Percentiles rank a stretch among this genome's conserved stretches.
Evolutionary conservation across 2,797 vertebrate genomes (phyloP).

Genomic region (Rallus crepitans): DNA sequence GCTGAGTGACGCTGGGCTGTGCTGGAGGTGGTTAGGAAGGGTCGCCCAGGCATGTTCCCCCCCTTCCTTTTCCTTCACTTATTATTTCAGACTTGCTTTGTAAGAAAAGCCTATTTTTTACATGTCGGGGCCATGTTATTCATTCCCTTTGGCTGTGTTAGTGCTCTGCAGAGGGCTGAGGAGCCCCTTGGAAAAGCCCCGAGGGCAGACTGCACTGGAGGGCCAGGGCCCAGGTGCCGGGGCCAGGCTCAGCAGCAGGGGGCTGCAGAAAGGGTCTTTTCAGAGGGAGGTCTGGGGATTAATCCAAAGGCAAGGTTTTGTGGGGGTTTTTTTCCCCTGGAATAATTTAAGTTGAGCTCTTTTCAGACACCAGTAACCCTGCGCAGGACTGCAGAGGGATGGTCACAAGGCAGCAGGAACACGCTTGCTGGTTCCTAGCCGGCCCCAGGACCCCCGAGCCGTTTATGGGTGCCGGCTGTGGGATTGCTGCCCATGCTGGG

Average conservation of each 20-base stretch:
- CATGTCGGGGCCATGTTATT: not conserved
- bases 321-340: not conserved
- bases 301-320: not conserved
- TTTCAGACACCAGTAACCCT: not conserved
- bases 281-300: not conserved
- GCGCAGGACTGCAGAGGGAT: not conserved
- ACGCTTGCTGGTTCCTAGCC: fast-evolving
- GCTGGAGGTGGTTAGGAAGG: not conserved
- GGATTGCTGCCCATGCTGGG: not conserved
- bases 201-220: constrained; percentile 8
- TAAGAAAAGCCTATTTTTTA: not conserved
- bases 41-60: not conserved
- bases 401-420: not conserved
- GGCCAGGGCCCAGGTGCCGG: constrained; percentile 49
- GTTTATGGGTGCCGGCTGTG: fast-evolving
- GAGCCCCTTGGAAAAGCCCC: constrained; percentile 26
- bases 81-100: not conserved
- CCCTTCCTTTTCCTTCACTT: not conserved
- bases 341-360: not conserved
- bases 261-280: constrained; percentile 45
- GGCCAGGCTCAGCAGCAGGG: not conserved
- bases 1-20: not conserved
- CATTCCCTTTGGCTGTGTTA: not conserved
- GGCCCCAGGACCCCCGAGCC: not conserved
- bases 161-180: not conserved